Percentiles rank a stretch among this genome's conserved stretches.
These are phyloP conservation scores for Abramis brama DNA, from an alignment of 2,113 vertebrate species.

Conservation along the genomic window DNA sequence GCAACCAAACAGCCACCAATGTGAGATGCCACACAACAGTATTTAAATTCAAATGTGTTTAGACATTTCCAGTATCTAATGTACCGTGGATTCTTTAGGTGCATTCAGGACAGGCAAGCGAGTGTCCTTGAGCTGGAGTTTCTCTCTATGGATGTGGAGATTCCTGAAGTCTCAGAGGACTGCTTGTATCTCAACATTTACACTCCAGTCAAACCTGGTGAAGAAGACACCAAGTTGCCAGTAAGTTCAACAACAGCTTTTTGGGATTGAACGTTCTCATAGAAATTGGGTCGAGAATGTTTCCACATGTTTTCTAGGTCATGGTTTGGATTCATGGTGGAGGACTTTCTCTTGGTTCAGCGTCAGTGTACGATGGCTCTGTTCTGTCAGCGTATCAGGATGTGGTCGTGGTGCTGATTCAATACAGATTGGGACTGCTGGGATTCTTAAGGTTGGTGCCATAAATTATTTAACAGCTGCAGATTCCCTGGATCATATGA, in stretches of 20 bases:
- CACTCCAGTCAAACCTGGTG: constrained; percentile 67
- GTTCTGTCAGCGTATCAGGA: constrained; percentile 80
- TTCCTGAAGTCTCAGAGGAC: constrained; percentile 75
- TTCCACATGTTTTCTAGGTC: constrained; percentile 73
- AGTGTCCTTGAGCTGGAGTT: fast-evolving
- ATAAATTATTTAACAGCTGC: neutral
- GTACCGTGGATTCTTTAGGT: constrained; percentile 58
- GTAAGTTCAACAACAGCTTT: constrained; percentile 60
- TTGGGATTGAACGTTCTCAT: neutral
- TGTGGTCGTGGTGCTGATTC: constrained; percentile 83
- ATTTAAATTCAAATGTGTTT: neutral
- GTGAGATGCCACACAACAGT: constrained; percentile 67
- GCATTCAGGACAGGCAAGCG: constrained; percentile 57
- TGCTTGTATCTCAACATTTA: constrained; percentile 80
- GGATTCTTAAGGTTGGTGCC: constrained; percentile 83
- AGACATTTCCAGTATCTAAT: neutral
- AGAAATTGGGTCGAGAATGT: neutral
- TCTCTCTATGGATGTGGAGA: neutral
- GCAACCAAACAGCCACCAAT: constrained; percentile 75
- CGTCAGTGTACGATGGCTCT: constrained; percentile 79
- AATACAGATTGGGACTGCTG: constrained; percentile 82
- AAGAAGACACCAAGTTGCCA: constrained; percentile 67
- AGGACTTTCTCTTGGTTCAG: constrained; percentile 65
- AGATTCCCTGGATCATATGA: neutral
- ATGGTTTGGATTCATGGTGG: constrained; percentile 91